phyloP scores from a whole-genome alignment of 2,113 vertebrate species.

The Gulo gulo region DNA sequence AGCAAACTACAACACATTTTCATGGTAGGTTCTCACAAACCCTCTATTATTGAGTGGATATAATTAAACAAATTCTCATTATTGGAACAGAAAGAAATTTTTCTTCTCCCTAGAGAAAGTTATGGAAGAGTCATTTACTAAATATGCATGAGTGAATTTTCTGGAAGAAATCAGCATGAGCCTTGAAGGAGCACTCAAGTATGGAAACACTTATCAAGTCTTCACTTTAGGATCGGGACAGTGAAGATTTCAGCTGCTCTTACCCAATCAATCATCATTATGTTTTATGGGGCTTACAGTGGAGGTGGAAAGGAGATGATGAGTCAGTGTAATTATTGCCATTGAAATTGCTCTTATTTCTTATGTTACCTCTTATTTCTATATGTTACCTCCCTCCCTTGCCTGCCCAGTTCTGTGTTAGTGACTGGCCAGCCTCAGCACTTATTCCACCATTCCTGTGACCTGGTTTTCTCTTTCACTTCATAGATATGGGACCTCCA shows the following conservation, averaged over 20 bases:
- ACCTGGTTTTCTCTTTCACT: not conserved
- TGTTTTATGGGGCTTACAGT: not conserved
- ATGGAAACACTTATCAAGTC: not conserved
- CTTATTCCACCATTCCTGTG: fast-evolving
- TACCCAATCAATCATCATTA: not conserved
- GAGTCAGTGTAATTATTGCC: not conserved
- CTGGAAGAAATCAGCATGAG: not conserved
- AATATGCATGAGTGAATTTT: not conserved
- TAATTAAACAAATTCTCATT: not conserved
- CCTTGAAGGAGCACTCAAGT: not conserved
- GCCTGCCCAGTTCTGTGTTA: not conserved
- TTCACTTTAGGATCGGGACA: not conserved
- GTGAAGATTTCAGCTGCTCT: not conserved
- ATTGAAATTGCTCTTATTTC: not conserved
- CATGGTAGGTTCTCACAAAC: not conserved
- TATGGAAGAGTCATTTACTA: not conserved
- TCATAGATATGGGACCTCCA: not conserved
- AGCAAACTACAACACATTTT: not conserved
- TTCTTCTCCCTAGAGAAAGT: not conserved
- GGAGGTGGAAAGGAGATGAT: not conserved
- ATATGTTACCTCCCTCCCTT: not conserved
- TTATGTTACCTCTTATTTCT: not conserved
- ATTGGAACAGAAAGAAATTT: not conserved
- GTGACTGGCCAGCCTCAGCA: fast-evolving
- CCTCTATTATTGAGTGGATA: too few species aligned